These are phyloP conservation scores for Sitobion miscanthi DNA, from an alignment of 1,140 invertebrate genomes.

Conservation along the genomic window DNA sequence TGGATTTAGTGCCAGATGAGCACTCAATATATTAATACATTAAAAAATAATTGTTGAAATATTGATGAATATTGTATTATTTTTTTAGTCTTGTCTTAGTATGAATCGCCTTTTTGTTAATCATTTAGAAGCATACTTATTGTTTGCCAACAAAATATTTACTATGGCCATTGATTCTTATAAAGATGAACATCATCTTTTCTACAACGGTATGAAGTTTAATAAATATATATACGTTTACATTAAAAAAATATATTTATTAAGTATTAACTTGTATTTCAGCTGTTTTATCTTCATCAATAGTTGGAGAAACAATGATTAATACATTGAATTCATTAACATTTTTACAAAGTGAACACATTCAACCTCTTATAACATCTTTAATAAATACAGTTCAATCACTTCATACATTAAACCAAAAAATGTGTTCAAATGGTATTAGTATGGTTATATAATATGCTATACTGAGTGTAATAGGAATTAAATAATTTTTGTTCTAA, in stretches of 20 bases:
- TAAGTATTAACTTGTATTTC: neutral
- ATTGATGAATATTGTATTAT: neutral
- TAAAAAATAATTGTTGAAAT: neutral
- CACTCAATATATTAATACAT: neutral
- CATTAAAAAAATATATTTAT: neutral
- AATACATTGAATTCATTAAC: slow-evolving; percentile 38
- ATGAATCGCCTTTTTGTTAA: slow-evolving; percentile 47
- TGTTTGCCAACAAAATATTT: slow-evolving; percentile 50
- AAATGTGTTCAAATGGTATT: slow-evolving; percentile 38
- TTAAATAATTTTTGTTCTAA: too few relatives aligned
- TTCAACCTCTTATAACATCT: slow-evolving; percentile 37
- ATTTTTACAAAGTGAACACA: slow-evolving; percentile 45
- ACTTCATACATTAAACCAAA: slow-evolving; percentile 46
- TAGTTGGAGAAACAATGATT: slow-evolving; percentile 53
- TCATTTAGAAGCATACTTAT: slow-evolving; percentile 46
- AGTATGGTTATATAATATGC: neutral
- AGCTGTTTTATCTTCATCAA: slow-evolving; percentile 46
- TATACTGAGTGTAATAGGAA: too few relatives aligned
- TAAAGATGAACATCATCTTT: slow-evolving; percentile 21
- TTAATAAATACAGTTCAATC: slow-evolving; percentile 54
- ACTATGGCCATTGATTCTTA: neutral
- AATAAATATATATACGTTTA: neutral
- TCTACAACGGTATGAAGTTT: slow-evolving; percentile 27
- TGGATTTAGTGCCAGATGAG: too few relatives aligned
- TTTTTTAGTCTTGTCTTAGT: slow-evolving; percentile 39